A percentile compares a stretch with the other conserved stretches of the same genome.
Conservation (phyloP, 2,113 vertebrate species). For the Murina feae region DNA sequence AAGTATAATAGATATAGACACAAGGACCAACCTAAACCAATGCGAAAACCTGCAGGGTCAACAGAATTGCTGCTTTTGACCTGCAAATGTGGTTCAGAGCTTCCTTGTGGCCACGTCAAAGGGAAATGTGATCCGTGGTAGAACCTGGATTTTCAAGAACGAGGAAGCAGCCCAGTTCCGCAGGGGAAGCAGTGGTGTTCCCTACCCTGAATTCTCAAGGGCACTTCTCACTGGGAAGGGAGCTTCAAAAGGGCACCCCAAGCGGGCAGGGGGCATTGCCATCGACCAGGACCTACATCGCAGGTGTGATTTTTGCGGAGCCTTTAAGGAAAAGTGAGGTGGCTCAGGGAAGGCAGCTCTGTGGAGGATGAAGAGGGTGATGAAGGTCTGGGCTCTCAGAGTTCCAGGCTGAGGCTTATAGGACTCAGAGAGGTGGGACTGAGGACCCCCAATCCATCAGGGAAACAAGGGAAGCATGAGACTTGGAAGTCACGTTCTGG, state of each 20-base stretch:
- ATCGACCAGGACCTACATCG: fast-evolving
- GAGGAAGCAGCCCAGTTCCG: not conserved
- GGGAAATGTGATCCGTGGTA: not conserved
- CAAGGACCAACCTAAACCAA: not conserved
- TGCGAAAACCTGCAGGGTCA: not conserved
- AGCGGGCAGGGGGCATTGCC: not conserved
- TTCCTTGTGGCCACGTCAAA: not conserved
- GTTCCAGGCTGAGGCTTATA: not conserved
- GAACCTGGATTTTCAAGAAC: not conserved
- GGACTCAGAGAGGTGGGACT: not conserved
- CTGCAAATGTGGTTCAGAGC: not conserved
- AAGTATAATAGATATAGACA: not conserved
- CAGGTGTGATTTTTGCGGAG: not conserved
- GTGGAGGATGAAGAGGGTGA: not conserved
- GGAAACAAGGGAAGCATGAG: not conserved
- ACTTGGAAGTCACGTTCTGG: not conserved
- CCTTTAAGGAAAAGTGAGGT: not conserved
- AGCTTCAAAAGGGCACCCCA: fast-evolving
- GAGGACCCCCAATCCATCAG: not conserved
- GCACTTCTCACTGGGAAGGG: not conserved
- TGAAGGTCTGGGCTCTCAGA: not conserved
- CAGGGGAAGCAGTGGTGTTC: not conserved
- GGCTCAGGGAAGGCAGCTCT: not conserved
- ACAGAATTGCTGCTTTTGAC: not conserved
- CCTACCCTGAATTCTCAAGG: not conserved